These are phyloP conservation scores for Acropora tenuis DNA, from an alignment of 64 coral and sea anemone species.

Conservation along the genomic window DNA sequence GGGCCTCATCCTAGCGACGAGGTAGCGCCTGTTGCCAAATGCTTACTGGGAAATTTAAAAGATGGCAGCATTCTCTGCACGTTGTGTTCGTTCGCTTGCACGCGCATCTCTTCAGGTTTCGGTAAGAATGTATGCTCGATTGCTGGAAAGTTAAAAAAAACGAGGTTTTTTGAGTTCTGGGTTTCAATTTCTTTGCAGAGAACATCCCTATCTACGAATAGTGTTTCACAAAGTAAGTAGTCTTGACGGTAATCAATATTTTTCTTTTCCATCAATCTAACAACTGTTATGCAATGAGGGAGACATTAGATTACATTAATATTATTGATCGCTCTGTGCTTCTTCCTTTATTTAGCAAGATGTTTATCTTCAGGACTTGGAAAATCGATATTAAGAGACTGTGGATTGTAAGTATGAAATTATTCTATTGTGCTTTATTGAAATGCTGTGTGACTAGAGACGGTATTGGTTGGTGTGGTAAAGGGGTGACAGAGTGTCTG, in stretches of 20 bases:
- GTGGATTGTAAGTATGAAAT: constrained; percentile 62
- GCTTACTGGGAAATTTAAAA: constrained; percentile 49
- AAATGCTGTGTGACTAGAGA: too few relatives aligned
- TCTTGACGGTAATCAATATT: neutral
- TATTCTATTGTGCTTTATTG: too few relatives aligned
- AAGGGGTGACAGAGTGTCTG: too few relatives aligned
- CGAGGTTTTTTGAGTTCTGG: neutral
- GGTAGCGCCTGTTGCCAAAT: neutral
- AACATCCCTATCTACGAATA: constrained; percentile 29
- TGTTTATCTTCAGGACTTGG: constrained; percentile 47
- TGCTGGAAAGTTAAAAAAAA: neutral
- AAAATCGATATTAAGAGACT: constrained; percentile 57
- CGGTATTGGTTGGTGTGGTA: too few relatives aligned
- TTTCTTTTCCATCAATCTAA: neutral
- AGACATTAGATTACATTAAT: neutral
- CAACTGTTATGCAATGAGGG: neutral
- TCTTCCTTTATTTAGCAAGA: constrained; percentile 39
- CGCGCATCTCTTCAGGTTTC: constrained; percentile 35
- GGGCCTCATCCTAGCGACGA: neutral
- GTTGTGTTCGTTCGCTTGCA: constrained; percentile 57
- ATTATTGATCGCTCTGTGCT: too few relatives aligned
- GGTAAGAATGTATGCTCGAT: constrained; percentile 17
- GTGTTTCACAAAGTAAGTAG: constrained; percentile 44
- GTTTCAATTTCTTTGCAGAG: constrained; percentile 24
- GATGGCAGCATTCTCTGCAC: constrained; percentile 71